Evolutionary conservation across 1,140 invertebrate genomes (phyloP).

Genomic region (Camponotus pennsylvanicus): DNA sequence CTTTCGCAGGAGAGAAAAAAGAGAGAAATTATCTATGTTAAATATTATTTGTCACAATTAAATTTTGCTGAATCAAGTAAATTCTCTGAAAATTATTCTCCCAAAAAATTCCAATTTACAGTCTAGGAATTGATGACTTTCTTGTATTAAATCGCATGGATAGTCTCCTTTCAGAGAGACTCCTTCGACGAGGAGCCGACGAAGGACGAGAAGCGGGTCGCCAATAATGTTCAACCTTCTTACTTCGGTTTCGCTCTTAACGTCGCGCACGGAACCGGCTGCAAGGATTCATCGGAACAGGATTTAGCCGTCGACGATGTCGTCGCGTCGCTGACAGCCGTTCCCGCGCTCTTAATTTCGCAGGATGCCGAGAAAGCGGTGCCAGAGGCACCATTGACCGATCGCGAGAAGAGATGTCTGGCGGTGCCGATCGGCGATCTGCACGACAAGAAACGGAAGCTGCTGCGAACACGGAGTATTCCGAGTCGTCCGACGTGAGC

Average conservation of each 20-base stretch:
- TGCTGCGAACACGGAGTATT: constrained; percentile 79
- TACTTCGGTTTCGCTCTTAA: constrained; percentile 46
- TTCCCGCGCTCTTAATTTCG: constrained; percentile 56
- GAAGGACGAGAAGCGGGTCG: constrained; percentile 46
- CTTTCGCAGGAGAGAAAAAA: not conserved
- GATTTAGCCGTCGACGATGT: not conserved
- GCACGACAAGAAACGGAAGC: constrained; percentile 82
- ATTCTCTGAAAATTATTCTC: not conserved
- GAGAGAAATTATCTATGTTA: not conserved
- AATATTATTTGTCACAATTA: not conserved
- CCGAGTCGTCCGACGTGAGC: constrained; percentile 62
- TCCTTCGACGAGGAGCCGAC: constrained; percentile 78
- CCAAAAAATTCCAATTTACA: not conserved
- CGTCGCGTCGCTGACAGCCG: constrained; percentile 17
- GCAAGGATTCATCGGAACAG: not conserved
- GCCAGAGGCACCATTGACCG: constrained; percentile 78
- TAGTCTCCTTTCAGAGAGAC: constrained; percentile 84
- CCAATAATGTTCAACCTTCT: constrained; percentile 35
- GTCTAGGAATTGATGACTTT: not conserved
- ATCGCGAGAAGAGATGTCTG: constrained; percentile 83
- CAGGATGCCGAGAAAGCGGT: constrained; percentile 69
- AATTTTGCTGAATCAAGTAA: too few species aligned
- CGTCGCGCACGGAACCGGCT: not conserved
- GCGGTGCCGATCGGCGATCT: constrained; percentile 83
- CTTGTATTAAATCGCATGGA: not conserved